phyloP scores from a whole-genome alignment of 2,113 vertebrate species.

The Entomyzon cyanotis region DNA sequence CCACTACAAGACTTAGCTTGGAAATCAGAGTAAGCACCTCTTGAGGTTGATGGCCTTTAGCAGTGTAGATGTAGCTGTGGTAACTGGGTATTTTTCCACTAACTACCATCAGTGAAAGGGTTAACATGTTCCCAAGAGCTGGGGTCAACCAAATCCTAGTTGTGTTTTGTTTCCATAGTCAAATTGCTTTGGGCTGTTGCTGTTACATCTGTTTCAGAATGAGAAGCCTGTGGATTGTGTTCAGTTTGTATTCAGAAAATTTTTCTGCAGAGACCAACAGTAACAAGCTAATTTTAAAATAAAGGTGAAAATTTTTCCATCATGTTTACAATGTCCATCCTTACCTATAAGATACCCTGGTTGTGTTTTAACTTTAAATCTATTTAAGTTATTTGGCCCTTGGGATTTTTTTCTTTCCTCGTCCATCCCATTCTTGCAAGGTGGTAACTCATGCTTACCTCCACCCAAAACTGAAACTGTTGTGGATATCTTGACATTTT shows the following conservation, averaged over 20 bases:
- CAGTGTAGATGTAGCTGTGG: not conserved
- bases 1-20: not conserved
- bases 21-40: not conserved
- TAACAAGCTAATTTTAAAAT: not conserved
- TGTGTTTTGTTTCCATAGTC: not conserved
- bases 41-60: not conserved
- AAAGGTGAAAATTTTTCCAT: not conserved
- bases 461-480: not conserved
- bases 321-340: not conserved
- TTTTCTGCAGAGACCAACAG: not conserved
- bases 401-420: not conserved
- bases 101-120: not conserved
- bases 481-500: fast-evolving
- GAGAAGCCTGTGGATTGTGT: not conserved
- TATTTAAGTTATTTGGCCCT: not conserved
- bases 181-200: not conserved
- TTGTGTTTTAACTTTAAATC: not conserved
- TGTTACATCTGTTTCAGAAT: not conserved
- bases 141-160: not conserved
- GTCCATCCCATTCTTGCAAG: not conserved
- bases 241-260: not conserved
- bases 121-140: not conserved
- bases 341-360: not conserved
- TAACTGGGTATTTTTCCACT: not conserved
- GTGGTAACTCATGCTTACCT: not conserved